Base-by-base conservation (phyloP, 2,888 invertebrate genomes). In the Leptopilina syphax region DNA sequence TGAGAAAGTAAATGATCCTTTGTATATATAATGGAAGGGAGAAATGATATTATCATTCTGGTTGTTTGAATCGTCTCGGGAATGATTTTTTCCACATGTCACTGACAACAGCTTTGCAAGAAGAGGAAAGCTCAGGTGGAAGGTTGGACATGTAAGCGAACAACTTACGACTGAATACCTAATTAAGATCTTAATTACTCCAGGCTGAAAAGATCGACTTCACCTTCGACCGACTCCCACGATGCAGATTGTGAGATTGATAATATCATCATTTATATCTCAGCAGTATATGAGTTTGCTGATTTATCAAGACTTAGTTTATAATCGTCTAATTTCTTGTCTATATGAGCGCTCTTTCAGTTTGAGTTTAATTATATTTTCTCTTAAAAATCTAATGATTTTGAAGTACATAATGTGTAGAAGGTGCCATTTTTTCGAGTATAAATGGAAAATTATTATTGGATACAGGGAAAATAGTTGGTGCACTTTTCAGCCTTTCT, bases 161-260 rank as follows among this genome's bases (percentile, higher is more conserved):
- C 80, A 80, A 82, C 81, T 83, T 82, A 80, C 83, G 77, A 85
- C 85, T 90, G 89, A 90, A 90, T 90, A 88, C 89, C 89, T 89
- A 89, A 90, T 90, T 90, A 90, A 90, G 89, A 89, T 88, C 89
- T 90, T 90, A 89, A 90, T 90, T 89, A 88, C 88, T 85, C 81
- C 80, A 68, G 84, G 80, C 81, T 84, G 84, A 83, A 84, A 84
- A 80, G 84, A 86, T 82, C 83, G 82, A 34, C 81, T 87, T 88
- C 87, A 88, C 87, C 88, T 87, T 86, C 87, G 87, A 88, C 88
- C 88, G 88, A 87, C 88, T 88, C 88, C 88, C 88, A 88, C 88
- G 88, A 88, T 87, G 88, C 85, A 83, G 86, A 87, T 88, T 87
- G 88, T 85, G 86, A 88, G 88, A 88, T 88, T 87, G 87, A 88